Evolutionary conservation across 2,113 vertebrate genomes (phyloP).

Genomic region (Engraulis encrasicolus): DNA sequence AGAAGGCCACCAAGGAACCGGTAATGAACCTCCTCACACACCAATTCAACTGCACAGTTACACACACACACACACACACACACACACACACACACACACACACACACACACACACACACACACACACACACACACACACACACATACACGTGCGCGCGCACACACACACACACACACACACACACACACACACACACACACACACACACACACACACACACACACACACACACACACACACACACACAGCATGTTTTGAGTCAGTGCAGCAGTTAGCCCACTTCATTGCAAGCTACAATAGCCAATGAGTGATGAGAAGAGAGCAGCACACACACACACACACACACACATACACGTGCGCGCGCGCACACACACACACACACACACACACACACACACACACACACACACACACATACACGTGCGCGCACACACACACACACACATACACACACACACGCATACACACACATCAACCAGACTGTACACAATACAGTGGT

Average conservation of each 20-base stretch:
- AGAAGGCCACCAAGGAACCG: conserved; percentile 82
- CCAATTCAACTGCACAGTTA: too few species aligned
- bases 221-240: background rate
- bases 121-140: background rate
- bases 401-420: too few species aligned
- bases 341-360: too few species aligned
- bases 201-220: background rate
- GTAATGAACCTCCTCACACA: conserved; percentile 47
- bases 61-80: background rate
- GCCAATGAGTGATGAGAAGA: background rate
- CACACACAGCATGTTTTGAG: too few species aligned
- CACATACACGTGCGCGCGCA: background rate
- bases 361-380: too few species aligned
- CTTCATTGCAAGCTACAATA: background rate
- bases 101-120: background rate
- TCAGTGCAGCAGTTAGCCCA: too few species aligned
- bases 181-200: background rate
- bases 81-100: background rate
- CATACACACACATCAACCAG: too few species aligned
- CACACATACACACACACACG: too few species aligned
- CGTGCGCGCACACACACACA: too few species aligned
- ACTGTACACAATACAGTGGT: too few species aligned
- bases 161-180: background rate
- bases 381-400: too few species aligned
- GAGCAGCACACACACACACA: background rate